These are phyloP conservation scores for Rambutsinella grinnellia DNA, from an alignment of 2,888 invertebrate species.

Conservation along the genomic window DNA sequence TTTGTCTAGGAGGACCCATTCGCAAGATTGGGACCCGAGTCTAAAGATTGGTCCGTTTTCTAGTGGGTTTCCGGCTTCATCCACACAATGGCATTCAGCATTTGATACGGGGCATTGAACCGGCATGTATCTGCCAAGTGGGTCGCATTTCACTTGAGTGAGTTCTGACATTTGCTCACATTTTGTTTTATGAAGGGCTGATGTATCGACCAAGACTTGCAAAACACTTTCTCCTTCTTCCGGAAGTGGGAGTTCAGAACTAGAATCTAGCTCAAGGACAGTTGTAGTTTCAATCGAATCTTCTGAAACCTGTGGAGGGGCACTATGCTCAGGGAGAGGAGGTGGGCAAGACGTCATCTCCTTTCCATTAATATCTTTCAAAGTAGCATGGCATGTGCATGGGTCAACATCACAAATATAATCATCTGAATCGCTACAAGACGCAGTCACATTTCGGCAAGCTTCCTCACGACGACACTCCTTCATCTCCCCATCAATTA, in stretches of 20 bases:
- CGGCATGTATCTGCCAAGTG: slow-evolving; percentile 31
- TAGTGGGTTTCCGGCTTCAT: slow-evolving; percentile 83
- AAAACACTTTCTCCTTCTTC: not conserved
- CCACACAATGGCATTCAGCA: slow-evolving; percentile 86
- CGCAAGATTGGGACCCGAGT: slow-evolving; percentile 74
- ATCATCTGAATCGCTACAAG: slow-evolving; percentile 67
- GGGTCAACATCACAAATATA: slow-evolving; percentile 68
- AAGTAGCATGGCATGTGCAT: slow-evolving; percentile 67
- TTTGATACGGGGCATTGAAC: slow-evolving; percentile 25
- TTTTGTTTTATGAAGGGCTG: slow-evolving; percentile 20
- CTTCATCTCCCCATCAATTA: slow-evolving; percentile 65
- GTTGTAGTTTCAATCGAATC: not conserved
- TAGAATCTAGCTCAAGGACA: not conserved
- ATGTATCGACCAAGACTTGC: slow-evolving; percentile 21
- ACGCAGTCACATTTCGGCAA: slow-evolving; percentile 66
- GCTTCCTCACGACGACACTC: slow-evolving; percentile 67
- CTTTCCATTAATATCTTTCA: slow-evolving; percentile 52
- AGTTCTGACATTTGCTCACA: slow-evolving; percentile 24
- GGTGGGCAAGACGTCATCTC: slow-evolving; percentile 23
- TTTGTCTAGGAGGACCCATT: slow-evolving; percentile 79
- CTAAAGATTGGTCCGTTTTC: slow-evolving; percentile 70
- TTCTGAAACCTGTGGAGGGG: not conserved
- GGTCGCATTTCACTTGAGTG: slow-evolving; percentile 25
- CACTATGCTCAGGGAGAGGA: not conserved
- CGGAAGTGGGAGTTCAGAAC: slow-evolving; percentile 18